Evolutionary conservation across 2,113 vertebrate species (phyloP).

Genomic region (Petrocephalus microphthalmus): DNA sequence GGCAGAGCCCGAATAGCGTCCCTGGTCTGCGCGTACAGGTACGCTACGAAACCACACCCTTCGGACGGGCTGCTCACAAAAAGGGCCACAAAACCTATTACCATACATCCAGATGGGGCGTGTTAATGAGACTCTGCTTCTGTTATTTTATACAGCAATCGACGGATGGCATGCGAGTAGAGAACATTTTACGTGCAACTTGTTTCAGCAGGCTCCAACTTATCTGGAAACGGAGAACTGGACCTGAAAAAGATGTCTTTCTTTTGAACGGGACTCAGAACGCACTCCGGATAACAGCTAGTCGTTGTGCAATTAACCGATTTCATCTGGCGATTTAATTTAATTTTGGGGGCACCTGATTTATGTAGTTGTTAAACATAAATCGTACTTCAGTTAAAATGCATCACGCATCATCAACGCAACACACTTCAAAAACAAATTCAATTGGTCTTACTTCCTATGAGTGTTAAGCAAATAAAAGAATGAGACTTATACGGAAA

Average conservation of each 20-base stretch:
- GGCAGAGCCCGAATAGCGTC: neutral
- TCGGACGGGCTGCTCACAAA: neutral
- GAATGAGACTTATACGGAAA: neutral
- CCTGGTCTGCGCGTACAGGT: neutral
- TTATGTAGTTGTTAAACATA: neutral
- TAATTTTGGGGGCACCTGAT: neutral
- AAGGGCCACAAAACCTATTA: neutral
- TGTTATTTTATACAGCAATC: neutral
- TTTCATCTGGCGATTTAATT: neutral
- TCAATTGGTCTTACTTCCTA: neutral
- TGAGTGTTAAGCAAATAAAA: neutral
- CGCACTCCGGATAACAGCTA: neutral
- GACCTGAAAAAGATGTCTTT: neutral
- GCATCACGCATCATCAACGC: neutral
- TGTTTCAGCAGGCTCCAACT: neutral
- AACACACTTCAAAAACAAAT: neutral
- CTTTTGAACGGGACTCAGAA: neutral
- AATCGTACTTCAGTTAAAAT: neutral
- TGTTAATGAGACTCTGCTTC: neutral
- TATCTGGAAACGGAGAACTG: neutral
- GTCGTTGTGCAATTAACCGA: neutral
- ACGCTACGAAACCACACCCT: constrained; percentile 8
- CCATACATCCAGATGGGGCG: neutral
- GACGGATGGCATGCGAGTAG: neutral
- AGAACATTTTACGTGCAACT: neutral